phyloP scores from a whole-genome alignment of 2,797 vertebrate species.

The Mormyrops boulengeri region DNA sequence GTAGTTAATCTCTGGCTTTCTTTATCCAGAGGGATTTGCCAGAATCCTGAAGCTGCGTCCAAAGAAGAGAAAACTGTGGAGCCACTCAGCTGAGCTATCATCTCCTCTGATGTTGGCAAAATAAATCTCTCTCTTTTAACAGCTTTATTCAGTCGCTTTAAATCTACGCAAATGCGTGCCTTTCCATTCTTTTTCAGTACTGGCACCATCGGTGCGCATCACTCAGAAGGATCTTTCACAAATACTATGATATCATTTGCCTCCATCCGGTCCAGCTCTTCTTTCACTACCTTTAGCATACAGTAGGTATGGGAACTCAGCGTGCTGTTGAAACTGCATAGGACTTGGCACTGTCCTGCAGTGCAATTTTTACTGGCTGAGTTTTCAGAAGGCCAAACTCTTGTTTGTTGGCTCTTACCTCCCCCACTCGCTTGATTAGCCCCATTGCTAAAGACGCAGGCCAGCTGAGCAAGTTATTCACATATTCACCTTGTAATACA shows the following conservation, averaged over 20 bases:
- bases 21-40: no score
- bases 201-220: not conserved
- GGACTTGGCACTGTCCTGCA: not conserved
- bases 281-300: not conserved
- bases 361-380: constrained; percentile 11
- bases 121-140: constrained; percentile 14
- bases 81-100: not conserved
- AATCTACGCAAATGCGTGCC: not conserved
- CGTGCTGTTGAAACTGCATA: not conserved
- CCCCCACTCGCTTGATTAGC: not conserved
- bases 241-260: not conserved
- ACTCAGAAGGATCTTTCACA: not conserved
- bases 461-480: no score
- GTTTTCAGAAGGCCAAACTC: not conserved
- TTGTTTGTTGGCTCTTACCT: not conserved
- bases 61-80: constrained; percentile 3
- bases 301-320: not conserved
- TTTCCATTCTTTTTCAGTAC: not conserved
- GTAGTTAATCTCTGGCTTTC: no score
- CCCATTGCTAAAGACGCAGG: no score
- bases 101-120: not conserved
- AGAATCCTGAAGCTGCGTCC: constrained; percentile 3
- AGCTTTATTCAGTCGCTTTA: not conserved
- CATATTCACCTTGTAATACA: no score
- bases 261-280: not conserved